Conservation (phyloP, 1,140 invertebrate genomes). For the Micrasema longulum region DNA sequence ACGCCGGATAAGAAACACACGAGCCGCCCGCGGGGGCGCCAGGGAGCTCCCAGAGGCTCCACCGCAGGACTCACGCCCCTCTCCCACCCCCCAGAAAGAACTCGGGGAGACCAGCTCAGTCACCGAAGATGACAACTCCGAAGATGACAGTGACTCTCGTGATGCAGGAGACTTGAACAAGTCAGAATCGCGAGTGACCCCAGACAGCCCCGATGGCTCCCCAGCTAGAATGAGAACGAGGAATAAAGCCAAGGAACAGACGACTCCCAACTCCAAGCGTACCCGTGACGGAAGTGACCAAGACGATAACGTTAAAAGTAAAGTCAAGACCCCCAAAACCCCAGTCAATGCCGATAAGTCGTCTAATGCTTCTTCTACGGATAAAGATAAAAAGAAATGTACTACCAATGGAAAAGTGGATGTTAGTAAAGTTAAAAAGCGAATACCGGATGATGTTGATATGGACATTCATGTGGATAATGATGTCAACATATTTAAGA, state of each 20-base stretch:
- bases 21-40: conserved; percentile 74
- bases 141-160: conserved; percentile 91
- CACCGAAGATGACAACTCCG: conserved; percentile 92
- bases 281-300: conserved; percentile 78
- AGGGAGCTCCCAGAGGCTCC: conserved; percentile 63
- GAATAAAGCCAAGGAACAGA: conserved; percentile 85
- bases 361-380: conserved; percentile 66
- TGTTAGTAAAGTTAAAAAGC: conserved; percentile 79
- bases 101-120: conserved; percentile 87
- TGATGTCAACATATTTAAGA: conserved; percentile 75
- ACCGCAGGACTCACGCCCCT: conserved; percentile 70
- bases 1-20: conserved; percentile 86
- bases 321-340: conserved; percentile 60
- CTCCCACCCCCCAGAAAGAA: conserved; percentile 72
- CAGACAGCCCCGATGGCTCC: conserved; percentile 81
- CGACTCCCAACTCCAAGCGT: conserved; percentile 72
- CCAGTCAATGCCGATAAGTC: conserved; percentile 63
- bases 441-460: conserved; percentile 71
- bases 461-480: conserved; percentile 70
- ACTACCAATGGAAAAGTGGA: conserved; percentile 73
- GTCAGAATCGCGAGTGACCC: conserved; percentile 66
- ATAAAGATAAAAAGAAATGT: conserved; percentile 74
- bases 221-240: conserved; percentile 89
- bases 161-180: conserved; percentile 65
- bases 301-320: conserved; percentile 63